These are phyloP conservation scores for Acanthurus lineatus DNA, from an alignment of 2,797 vertebrate genomes.

Conservation along the genomic window DNA sequence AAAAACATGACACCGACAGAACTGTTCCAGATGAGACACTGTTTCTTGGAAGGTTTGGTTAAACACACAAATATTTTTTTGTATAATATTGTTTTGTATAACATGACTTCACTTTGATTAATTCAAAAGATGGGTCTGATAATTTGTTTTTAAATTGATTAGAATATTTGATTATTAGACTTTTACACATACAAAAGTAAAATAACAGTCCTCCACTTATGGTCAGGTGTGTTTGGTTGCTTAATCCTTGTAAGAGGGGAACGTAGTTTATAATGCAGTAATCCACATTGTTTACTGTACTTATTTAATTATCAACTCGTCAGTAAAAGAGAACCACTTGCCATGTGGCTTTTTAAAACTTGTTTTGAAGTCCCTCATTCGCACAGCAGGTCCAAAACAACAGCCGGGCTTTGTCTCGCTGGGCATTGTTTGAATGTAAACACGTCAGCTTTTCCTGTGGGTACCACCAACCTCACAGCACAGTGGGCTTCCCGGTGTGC, in stretches of 20 bases:
- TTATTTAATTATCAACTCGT: constrained; percentile 31
- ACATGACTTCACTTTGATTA: not conserved
- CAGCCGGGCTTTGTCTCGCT: constrained; percentile 56
- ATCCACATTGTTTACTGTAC: constrained; percentile 30
- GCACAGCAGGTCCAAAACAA: constrained; percentile 44
- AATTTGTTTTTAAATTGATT: not conserved
- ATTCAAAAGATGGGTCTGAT: not conserved
- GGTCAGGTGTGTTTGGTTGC: not conserved
- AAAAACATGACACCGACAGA: not conserved
- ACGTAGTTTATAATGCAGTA: constrained; percentile 16
- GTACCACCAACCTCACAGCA: constrained; percentile 18
- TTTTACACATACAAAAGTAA: not conserved
- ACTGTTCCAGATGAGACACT: not conserved
- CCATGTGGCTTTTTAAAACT: constrained; percentile 5
- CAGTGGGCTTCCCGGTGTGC: constrained; percentile 22
- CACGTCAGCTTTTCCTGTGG: constrained; percentile 73
- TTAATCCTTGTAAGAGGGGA: constrained; percentile 14
- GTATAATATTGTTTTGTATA: not conserved
- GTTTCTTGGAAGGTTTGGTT: not conserved
- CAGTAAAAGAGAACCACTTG: constrained; percentile 11
- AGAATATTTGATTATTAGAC: not conserved
- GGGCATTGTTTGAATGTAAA: constrained; percentile 75
- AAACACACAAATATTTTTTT: too few relatives aligned
- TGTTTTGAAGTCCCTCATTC: constrained; percentile 49
- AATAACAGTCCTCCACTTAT: not conserved